Base-by-base conservation (phyloP, 2,888 invertebrate species). In the Thymelicus lineola region DNA sequence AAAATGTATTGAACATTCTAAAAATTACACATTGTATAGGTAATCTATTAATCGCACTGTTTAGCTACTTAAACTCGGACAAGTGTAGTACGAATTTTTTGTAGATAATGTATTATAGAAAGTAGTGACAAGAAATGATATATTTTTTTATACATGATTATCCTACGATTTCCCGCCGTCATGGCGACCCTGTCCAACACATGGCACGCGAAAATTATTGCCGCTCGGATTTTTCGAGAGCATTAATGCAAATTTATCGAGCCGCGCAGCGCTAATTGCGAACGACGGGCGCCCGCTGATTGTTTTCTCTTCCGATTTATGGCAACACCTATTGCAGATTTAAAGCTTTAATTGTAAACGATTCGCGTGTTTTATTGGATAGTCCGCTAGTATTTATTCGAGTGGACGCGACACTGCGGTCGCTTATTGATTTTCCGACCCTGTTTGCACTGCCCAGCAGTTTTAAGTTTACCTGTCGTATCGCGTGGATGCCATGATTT, bases 321-420 rank as follows among this genome's bases (percentile, higher is more conserved):
- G 89, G 92, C 93, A 93, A 93, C 93, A 93, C 93, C 93, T 93
- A 93, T 93, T 91, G 93, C 93, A 93, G 93, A 93, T 93, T 93
- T 93, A 93, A 93, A 90, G 93, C 90, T 89, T 93, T 93, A 93
- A 93, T 93, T 93, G 93, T 92, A 91, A 93, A 91, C 93, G 91
- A 91, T 93, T 90, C 90, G 84, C 87, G 89, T 93, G 93, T 90
- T 93, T 93, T 93, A 93, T 93, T 92, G 93, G 92, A 93, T 93
- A 93, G 93, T 91, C 90, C 79, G 82, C 70, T 86, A 81, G 86
- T 91, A 91, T 93, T 93, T 92, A 92, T 93, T 88, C 85, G 87
- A 84, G 81, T 86, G 81, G 81, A 73, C 79, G 86, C 87, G 84
- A 86, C 84, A 81, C 79, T 90, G 91, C 81, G 92, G 91, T 89